Conservation (phyloP, 2,888 invertebrate species). For the Epsilonema sp. region DNA sequence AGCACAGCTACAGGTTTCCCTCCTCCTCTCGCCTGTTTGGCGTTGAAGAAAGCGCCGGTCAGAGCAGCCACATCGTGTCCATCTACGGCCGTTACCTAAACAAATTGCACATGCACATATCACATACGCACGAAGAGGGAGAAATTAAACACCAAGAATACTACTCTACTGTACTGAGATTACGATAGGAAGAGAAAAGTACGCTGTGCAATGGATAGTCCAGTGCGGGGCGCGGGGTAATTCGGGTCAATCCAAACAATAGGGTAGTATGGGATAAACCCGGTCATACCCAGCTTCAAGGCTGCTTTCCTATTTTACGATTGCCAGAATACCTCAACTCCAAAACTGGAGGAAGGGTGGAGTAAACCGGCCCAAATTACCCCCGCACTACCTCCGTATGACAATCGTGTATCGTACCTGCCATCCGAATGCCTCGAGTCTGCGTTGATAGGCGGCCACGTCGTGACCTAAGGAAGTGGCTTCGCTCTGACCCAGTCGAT, state of each 20-base stretch:
- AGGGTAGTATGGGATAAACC: too few species aligned
- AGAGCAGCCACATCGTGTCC: constrained; percentile 84
- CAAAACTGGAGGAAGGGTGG: background rate
- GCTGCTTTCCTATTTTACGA: too few species aligned
- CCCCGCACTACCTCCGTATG: too few species aligned
- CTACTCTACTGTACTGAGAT: background rate
- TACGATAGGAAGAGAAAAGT: background rate
- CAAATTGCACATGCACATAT: too few species aligned
- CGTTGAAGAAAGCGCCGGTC: constrained; percentile 34
- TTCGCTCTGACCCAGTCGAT: constrained; percentile 89
- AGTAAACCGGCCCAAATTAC: too few species aligned
- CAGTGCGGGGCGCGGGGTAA: too few species aligned
- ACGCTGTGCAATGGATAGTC: too few species aligned
- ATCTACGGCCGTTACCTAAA: constrained; percentile 66
- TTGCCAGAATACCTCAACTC: background rate
- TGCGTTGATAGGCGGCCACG: constrained; percentile 11
- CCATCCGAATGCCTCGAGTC: constrained; percentile 28
- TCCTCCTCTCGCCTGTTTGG: constrained; percentile 51
- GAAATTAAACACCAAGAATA: constrained; percentile 7
- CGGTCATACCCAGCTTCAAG: too few species aligned
- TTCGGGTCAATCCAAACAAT: too few species aligned
- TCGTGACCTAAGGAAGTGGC: constrained; percentile 57
- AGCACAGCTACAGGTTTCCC: constrained; percentile 76
- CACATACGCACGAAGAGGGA: too few species aligned
- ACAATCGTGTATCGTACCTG: too few species aligned